A percentile compares a stretch with the other conserved stretches of the same genome.
Conservation (phyloP, 2,888 invertebrate genomes). For the Catocala fraxini region DNA sequence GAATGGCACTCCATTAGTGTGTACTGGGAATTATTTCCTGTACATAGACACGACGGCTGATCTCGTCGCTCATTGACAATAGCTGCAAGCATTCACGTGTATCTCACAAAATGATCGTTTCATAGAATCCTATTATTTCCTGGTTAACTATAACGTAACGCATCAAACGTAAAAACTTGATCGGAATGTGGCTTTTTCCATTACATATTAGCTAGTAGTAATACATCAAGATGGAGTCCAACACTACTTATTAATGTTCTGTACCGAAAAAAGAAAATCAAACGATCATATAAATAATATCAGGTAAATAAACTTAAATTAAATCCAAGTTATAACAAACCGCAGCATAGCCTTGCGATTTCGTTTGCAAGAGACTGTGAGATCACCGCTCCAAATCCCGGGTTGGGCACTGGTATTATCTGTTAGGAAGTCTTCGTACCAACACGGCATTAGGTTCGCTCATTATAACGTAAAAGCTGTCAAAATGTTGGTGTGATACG, state of each 20-base stretch:
- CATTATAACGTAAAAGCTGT: too few relatives aligned
- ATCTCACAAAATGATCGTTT: conserved; percentile 43
- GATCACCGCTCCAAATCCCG: too few relatives aligned
- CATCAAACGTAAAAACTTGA: conserved; percentile 13
- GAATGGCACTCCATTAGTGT: conserved; percentile 70
- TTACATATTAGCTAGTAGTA: conserved; percentile 11
- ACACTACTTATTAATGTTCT: background rate
- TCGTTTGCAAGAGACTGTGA: too few relatives aligned
- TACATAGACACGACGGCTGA: conserved; percentile 57
- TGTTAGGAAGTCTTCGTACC: too few relatives aligned
- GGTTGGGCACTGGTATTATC: too few relatives aligned
- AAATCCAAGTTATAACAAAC: too few relatives aligned
- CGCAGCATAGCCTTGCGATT: too few relatives aligned
- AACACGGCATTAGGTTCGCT: too few relatives aligned
- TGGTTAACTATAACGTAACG: conserved; percentile 27
- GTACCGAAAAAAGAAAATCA: background rate
- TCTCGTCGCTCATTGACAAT: conserved; percentile 54
- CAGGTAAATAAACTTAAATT: too few relatives aligned
- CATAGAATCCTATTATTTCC: conserved; percentile 38
- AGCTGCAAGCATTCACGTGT: conserved; percentile 25
- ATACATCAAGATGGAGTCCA: background rate
- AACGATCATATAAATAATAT: too few relatives aligned
- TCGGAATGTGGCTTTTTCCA: conserved; percentile 24
- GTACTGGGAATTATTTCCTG: conserved; percentile 71
- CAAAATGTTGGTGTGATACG: too few relatives aligned